phyloP scores from a whole-genome alignment of 2,888 invertebrate genomes.

The Tanytarsus gracilentus region DNA sequence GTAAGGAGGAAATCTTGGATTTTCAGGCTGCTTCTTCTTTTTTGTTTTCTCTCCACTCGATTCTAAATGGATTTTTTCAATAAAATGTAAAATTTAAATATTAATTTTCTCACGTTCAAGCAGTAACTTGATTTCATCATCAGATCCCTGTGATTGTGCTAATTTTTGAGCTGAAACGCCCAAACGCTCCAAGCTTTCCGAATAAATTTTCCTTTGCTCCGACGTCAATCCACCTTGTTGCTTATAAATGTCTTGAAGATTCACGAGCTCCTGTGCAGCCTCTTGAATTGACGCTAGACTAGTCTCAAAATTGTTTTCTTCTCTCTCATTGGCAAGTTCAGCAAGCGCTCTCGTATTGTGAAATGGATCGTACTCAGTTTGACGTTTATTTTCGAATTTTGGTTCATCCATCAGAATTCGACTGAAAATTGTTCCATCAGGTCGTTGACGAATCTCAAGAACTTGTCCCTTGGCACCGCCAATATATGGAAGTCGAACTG shows the following conservation, averaged over 20 bases:
- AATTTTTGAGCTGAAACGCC: slow-evolving; percentile 51
- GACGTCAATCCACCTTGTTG: slow-evolving; percentile 48
- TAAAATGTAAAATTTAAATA: not conserved
- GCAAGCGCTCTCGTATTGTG: slow-evolving; percentile 31
- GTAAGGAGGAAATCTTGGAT: slow-evolving; percentile 18
- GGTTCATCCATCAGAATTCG: slow-evolving; percentile 42
- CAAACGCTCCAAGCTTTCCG: slow-evolving; percentile 48
- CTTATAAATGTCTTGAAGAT: slow-evolving; percentile 53
- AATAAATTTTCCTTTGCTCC: slow-evolving; percentile 50
- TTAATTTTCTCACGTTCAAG: slow-evolving; percentile 35
- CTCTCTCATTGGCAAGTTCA: slow-evolving; percentile 26
- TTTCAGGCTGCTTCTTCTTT: slow-evolving; percentile 27
- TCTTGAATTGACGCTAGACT: slow-evolving; percentile 52
- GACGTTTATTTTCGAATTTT: slow-evolving; percentile 39
- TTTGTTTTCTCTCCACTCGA: not conserved
- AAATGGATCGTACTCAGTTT: slow-evolving; percentile 32
- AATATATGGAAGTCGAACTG: slow-evolving; percentile 53
- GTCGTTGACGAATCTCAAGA: slow-evolving; percentile 50
- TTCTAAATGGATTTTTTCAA: not conserved
- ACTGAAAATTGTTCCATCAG: slow-evolving; percentile 46
- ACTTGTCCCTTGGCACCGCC: slow-evolving; percentile 64
- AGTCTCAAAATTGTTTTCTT: slow-evolving; percentile 40
- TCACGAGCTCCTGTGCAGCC: slow-evolving; percentile 50
- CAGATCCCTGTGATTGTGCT: slow-evolving; percentile 47
- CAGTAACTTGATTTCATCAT: slow-evolving; percentile 47